These are phyloP conservation scores for Syrrhaptes paradoxus DNA, from an alignment of 2,113 vertebrate species.

Conservation along the genomic window DNA sequence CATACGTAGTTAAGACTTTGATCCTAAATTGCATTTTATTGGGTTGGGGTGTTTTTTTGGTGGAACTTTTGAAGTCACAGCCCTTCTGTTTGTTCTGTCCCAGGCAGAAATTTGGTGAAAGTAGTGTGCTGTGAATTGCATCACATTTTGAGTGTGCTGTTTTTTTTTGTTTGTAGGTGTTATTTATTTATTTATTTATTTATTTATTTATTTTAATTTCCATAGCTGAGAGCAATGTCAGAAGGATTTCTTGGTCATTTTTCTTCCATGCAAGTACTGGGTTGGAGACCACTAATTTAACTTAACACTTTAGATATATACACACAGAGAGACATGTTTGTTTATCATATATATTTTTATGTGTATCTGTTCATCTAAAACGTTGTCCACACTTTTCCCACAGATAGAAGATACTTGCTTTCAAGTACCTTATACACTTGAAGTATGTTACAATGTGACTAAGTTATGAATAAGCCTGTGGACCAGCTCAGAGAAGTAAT, in stretches of 20 bases:
- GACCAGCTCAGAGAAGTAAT: not conserved
- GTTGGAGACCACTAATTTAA: not conserved
- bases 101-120: not conserved
- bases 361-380: not conserved
- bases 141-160: not conserved
- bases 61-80: not conserved
- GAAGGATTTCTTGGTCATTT: not conserved
- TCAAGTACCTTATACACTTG: not conserved
- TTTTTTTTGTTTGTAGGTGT: not conserved
- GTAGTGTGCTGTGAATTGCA: not conserved
- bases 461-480: not conserved
- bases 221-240: not conserved
- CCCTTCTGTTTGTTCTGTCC: not conserved
- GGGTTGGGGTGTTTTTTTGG: not conserved
- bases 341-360: not conserved
- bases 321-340: no score
- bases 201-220: not conserved
- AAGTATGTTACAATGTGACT: not conserved
- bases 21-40: not conserved
- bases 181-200: no score
- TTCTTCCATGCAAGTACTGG: not conserved
- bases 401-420: not conserved
- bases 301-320: not conserved
- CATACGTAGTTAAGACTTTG: not conserved
- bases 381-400: not conserved